Evolutionary conservation across 2,113 vertebrate species (phyloP).

Genomic region (Micronycteris hirsuta): DNA sequence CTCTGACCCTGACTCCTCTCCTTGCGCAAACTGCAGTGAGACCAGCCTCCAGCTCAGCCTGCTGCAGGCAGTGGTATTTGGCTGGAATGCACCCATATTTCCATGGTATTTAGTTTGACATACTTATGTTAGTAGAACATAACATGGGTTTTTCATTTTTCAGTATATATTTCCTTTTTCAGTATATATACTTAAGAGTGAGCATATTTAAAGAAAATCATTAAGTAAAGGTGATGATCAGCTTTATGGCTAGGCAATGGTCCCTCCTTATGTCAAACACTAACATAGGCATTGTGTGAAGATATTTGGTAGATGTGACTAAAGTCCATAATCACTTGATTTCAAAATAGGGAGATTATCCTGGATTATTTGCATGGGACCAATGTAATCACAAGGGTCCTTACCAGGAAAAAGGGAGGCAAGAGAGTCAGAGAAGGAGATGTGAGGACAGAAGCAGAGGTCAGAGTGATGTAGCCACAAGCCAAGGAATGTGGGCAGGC

Average conservation of each 20-base stretch:
- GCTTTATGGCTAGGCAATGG: background rate
- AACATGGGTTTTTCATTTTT: background rate
- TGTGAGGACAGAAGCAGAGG: background rate
- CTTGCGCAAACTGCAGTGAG: background rate
- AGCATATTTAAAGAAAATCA: background rate
- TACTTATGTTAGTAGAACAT: background rate
- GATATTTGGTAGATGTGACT: background rate
- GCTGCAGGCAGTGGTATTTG: background rate
- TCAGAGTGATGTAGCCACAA: background rate
- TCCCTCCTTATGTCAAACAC: background rate
- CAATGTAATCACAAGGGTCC: background rate
- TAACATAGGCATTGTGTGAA: background rate
- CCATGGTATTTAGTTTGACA: background rate
- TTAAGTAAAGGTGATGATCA: background rate
- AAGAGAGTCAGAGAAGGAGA: background rate
- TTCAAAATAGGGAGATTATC: background rate
- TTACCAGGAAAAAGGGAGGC: background rate
- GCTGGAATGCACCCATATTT: background rate
- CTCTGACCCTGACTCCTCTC: background rate
- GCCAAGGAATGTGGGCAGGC: background rate
- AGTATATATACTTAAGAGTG: background rate
- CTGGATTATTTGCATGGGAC: background rate
- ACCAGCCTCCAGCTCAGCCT: background rate
- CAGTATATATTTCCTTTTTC: background rate
- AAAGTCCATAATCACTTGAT: background rate